phyloP scores from a whole-genome alignment of 1,140 invertebrate species.

The Hylyphantes graminicola region DNA sequence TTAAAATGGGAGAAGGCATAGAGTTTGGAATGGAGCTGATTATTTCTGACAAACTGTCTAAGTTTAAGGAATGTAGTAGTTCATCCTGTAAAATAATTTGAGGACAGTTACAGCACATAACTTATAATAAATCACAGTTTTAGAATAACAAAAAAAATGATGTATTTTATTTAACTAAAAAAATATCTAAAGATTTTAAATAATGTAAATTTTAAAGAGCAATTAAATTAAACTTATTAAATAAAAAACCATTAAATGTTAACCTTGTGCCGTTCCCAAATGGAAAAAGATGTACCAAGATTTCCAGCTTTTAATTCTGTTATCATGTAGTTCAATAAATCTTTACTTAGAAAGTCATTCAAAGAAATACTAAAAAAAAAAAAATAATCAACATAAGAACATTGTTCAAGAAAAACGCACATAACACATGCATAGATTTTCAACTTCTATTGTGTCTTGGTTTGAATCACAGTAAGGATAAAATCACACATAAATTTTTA shows the following conservation, averaged over 20 bases:
- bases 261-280: conserved; percentile 12
- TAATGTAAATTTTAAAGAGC: too few species aligned
- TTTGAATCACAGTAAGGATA: too few species aligned
- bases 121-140: too few species aligned
- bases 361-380: conserved; percentile 8
- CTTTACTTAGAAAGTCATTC: conserved; percentile 4
- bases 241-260: neutral
- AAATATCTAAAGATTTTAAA: too few species aligned
- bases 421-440: too few species aligned
- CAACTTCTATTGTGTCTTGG: too few species aligned
- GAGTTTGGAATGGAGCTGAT: neutral
- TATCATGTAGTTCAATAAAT: conserved; percentile 6
- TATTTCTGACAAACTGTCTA: neutral
- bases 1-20: neutral
- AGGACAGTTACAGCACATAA: too few species aligned
- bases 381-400: neutral
- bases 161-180: too few species aligned
- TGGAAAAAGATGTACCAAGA: neutral
- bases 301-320: conserved; percentile 1
- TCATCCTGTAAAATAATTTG: conserved; percentile 10
- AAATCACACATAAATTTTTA: too few species aligned
- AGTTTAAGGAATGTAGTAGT: neutral
- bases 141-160: too few species aligned
- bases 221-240: too few species aligned
- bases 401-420: too few species aligned